Base-by-base conservation (phyloP, 2,888 invertebrate genomes). In the Clivina fossor region DNA sequence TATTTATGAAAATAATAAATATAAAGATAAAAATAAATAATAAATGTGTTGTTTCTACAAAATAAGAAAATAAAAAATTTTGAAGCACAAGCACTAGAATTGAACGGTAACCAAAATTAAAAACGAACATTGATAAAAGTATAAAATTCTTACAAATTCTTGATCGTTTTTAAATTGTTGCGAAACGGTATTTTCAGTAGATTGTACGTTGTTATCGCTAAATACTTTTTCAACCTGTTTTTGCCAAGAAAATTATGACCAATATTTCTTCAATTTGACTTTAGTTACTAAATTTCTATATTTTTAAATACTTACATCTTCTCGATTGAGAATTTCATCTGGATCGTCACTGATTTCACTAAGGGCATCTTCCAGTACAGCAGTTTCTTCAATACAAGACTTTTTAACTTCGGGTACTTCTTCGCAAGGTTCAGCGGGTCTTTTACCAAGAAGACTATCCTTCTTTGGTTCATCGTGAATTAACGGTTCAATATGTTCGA, bases 341-440 rank as follows among this genome's bases (percentile, higher is more conserved):
- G 90, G 90, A 72, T 91, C 91, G 65, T 91, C 91, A 68, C 91
- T 91, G 58, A 92, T 90, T 74, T 92, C 92, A 71, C 91, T 92
- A 9, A 92, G 80, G 70, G 90, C 86, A 67, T 86, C 81, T 63
- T 84, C 77, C 66, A 85, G 74, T 20, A 69, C 68, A 18, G 68
- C 65, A 68, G 78, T 70, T 63, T 81, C 78, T 58, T 80, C 43
- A 59, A 68, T 18, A 65, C 71, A 69, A 2, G 65, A 61, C 61
- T 80, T 81, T 63, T 82, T 82, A 38, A 70, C 50, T 46, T 75
- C 76, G 1, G 63, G 74, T 3, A 74, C 65, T 68, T 72, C 63
- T 63, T 80, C 74, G 3, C 74, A 66, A 1, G 69, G 66, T 40
- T 74, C 73, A 15, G 71, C 69, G 11, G 65, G 62, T 54, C 69